These are phyloP conservation scores for Elymnias hypermnestra DNA, from an alignment of 1,140 invertebrate species.

Conservation along the genomic window DNA sequence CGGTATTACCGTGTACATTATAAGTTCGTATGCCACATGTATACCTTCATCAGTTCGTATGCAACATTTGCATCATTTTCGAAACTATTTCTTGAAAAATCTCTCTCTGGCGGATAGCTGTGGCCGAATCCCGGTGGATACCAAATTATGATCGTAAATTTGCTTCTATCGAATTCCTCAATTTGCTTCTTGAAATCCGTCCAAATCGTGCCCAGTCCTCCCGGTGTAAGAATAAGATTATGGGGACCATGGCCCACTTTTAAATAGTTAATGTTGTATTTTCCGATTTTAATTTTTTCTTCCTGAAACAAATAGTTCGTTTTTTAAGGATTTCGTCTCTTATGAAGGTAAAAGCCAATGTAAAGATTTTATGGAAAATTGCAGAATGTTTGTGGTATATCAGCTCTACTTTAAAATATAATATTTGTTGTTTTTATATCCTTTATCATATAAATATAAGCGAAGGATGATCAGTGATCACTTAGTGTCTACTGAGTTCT, in stretches of 20 bases:
- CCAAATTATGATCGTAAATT: slow-evolving; percentile 1
- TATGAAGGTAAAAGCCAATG: too few relatives aligned
- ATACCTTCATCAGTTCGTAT: slow-evolving; percentile 9
- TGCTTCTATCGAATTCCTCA: slow-evolving; percentile 2
- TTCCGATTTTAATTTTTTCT: slow-evolving; percentile 5
- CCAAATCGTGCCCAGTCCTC: slow-evolving; percentile 1
- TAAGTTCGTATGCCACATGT: too few relatives aligned
- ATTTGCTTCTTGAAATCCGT: slow-evolving; percentile 5
- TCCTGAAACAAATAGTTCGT: slow-evolving; percentile 7
- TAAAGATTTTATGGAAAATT: too few relatives aligned
- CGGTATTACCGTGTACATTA: too few relatives aligned
- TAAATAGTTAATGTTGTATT: slow-evolving; percentile 10
- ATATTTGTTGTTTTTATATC: too few relatives aligned
- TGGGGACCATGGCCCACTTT: slow-evolving; percentile 5
- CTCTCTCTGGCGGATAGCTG: background rate
- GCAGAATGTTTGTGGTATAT: too few relatives aligned
- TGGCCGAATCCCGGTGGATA: slow-evolving; percentile 4
- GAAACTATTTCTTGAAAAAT: background rate
- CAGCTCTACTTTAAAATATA: too few relatives aligned
- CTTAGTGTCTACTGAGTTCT: too few relatives aligned
- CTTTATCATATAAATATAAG: too few relatives aligned
- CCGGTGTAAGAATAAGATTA: background rate
- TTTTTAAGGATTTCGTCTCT: too few relatives aligned
- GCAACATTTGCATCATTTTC: background rate
- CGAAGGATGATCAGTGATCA: too few relatives aligned